Evolutionary conservation across 2,113 vertebrate genomes (phyloP).

Genomic region (Syngnathus typhle): DNA sequence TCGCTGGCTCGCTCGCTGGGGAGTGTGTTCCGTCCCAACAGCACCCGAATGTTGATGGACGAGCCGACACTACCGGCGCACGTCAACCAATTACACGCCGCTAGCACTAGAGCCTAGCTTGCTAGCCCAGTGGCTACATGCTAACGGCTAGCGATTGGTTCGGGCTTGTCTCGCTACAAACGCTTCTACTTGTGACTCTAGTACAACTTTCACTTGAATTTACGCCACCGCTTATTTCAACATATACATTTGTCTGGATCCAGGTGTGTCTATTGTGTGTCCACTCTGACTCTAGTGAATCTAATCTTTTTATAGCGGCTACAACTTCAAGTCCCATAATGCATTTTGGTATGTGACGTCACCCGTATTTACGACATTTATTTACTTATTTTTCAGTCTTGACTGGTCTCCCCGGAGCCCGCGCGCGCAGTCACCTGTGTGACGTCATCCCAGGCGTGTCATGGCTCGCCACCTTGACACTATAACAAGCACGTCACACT

Average conservation of each 20-base stretch:
- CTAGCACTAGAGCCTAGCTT: constrained; percentile 50
- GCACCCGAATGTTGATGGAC: constrained; percentile 56
- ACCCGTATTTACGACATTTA: constrained; percentile 35
- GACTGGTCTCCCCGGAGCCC: neutral
- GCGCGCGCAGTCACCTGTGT: constrained; percentile 48
- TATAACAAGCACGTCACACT: constrained; percentile 3
- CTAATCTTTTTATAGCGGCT: neutral
- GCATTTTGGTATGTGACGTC: neutral
- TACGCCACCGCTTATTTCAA: neutral
- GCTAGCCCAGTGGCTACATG: constrained; percentile 33
- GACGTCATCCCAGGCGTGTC: constrained; percentile 44
- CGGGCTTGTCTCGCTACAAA: neutral
- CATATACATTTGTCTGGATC: neutral
- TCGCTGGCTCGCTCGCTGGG: neutral
- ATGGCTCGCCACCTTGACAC: neutral
- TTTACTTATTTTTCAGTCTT: constrained; percentile 40
- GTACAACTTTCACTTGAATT: neutral
- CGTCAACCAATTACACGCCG: constrained; percentile 39
- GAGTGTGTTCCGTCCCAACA: constrained; percentile 23
- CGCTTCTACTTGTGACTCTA: neutral
- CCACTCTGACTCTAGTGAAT: neutral
- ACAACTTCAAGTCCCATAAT: constrained; percentile 49
- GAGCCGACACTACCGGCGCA: constrained; percentile 48
- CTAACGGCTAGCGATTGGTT: neutral
- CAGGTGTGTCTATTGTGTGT: neutral